These are phyloP conservation scores for Aepyceros melampus DNA, from an alignment of 2,113 vertebrate species.

Conservation along the genomic window DNA sequence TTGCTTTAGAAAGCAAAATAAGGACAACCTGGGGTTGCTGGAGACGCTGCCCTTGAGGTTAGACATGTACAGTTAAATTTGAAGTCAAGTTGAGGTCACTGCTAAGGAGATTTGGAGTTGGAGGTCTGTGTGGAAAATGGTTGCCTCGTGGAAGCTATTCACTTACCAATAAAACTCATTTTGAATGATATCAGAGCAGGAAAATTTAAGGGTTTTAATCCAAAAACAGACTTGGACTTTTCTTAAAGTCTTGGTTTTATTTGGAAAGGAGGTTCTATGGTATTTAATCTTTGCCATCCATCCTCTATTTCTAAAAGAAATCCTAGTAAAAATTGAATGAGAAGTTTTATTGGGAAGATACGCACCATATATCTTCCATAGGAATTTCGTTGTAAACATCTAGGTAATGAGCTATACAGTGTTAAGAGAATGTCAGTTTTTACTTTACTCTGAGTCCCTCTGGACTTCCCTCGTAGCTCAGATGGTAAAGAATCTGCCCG, in stretches of 20 bases:
- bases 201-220: conserved; percentile 43
- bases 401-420: neutral
- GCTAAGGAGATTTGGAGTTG: conserved; percentile 43
- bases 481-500: neutral
- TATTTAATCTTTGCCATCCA: neutral
- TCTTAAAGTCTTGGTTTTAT: neutral
- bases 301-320: neutral
- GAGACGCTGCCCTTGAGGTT: conserved; percentile 62
- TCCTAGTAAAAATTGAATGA: neutral
- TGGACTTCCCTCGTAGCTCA: neutral
- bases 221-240: neutral
- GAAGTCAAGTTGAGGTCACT: conserved; percentile 64
- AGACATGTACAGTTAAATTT: conserved; percentile 27
- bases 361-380: neutral
- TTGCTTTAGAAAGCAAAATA: conserved; percentile 61
- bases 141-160: neutral
- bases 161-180: conserved; percentile 29
- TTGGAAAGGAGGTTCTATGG: neutral
- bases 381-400: neutral
- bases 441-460: neutral
- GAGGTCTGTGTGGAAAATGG: conserved; percentile 55
- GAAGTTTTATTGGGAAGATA: neutral
- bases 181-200: conserved; percentile 35
- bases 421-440: neutral
- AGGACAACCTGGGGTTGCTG: conserved; percentile 42